These are phyloP conservation scores for Paramormyrops kingsleyae DNA, from an alignment of 2,113 vertebrate species.

Conservation along the genomic window DNA sequence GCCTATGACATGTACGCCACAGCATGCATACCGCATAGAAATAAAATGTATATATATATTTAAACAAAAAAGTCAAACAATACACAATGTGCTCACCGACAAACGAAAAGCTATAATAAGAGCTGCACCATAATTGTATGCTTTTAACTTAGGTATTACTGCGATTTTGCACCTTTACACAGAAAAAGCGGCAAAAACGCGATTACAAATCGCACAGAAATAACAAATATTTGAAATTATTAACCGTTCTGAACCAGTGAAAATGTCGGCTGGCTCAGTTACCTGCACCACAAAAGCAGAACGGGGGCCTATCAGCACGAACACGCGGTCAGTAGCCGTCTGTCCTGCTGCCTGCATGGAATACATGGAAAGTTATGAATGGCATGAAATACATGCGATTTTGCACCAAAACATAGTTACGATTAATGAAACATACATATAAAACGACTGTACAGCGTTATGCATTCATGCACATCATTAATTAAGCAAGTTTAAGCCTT, in stretches of 20 bases:
- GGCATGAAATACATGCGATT: background rate
- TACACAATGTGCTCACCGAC: background rate
- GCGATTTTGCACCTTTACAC: background rate
- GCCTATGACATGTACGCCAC: background rate
- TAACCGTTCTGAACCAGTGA: background rate
- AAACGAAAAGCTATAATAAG: background rate
- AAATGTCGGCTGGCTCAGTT: background rate
- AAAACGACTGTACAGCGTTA: background rate
- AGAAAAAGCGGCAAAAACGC: background rate
- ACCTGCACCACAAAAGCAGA: background rate
- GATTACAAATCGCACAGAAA: background rate
- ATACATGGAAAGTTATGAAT: background rate
- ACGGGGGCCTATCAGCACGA: background rate
- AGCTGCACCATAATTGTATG: background rate
- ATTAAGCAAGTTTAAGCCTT: background rate
- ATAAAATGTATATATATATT: background rate
- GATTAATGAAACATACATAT: background rate
- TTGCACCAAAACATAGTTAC: background rate
- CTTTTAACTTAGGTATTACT: background rate
- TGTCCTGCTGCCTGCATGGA: background rate
- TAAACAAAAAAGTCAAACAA: background rate
- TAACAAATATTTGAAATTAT: background rate
- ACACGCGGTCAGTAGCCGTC: background rate
- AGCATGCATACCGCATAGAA: background rate
- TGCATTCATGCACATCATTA: background rate